A percentile compares a stretch with the other conserved stretches of the same genome.
Evolutionary conservation across 2,113 vertebrate genomes (phyloP).

Genomic region (Romanogobio albipinnatus): DNA sequence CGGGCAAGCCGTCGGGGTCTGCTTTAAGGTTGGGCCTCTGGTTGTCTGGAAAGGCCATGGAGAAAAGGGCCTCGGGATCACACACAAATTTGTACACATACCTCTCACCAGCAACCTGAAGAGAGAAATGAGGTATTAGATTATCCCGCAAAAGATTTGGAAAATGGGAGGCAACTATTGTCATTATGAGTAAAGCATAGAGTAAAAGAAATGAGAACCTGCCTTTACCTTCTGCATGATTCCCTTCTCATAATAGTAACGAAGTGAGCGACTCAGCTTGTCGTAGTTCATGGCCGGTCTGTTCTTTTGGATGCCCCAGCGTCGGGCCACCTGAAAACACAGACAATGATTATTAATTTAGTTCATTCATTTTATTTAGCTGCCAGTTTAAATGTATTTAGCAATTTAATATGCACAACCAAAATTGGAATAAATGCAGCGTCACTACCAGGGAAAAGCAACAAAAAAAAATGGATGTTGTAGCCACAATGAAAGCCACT

Average conservation of each 20-base stretch:
- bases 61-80: slow-evolving; percentile 93
- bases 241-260: slow-evolving; percentile 98
- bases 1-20: slow-evolving; percentile 79
- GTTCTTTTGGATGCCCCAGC: slow-evolving; percentile 98
- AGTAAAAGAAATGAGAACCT: slow-evolving; percentile 58
- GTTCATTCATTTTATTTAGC: neutral
- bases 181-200: neutral
- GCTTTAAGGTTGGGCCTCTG: slow-evolving; percentile 92
- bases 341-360: neutral
- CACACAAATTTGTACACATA: slow-evolving; percentile 98
- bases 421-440: neutral
- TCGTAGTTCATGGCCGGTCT: slow-evolving; percentile 97
- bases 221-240: slow-evolving; percentile 96
- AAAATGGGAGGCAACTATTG: neutral
- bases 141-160: neutral
- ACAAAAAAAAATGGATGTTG: neutral
- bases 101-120: slow-evolving; percentile 90
- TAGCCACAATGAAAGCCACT: neutral
- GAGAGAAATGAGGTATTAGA: neutral
- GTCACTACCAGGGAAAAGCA: neutral
- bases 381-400: neutral
- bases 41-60: slow-evolving; percentile 97
- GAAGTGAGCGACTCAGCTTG: slow-evolving; percentile 95
- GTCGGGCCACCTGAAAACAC: slow-evolving; percentile 85
- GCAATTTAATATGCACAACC: neutral